A percentile compares a stretch with the other conserved stretches of the same genome.
phyloP scores from a whole-genome alignment of 2,797 vertebrate genomes.

The Urocyon cinereoargenteus region DNA sequence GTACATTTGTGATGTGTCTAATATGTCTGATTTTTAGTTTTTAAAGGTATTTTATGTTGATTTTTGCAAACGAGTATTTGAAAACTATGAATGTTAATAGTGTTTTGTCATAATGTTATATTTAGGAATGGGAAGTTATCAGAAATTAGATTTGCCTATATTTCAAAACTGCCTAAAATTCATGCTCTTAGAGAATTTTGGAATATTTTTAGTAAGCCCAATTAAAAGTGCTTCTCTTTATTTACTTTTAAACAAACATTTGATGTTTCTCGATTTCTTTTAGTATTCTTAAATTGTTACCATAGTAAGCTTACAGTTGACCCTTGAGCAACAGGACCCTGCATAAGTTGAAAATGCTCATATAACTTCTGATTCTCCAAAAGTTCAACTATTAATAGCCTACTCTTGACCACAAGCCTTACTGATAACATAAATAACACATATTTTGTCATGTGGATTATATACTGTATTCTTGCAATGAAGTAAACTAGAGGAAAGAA shows the following conservation, averaged over 20 bases:
- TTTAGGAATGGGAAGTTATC: constrained; percentile 44
- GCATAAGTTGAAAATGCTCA: not conserved
- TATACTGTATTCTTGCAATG: not conserved
- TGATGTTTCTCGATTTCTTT: constrained; percentile 40
- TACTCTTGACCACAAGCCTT: not conserved
- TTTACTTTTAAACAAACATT: constrained; percentile 46
- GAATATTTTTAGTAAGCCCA: constrained; percentile 59
- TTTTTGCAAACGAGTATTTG: constrained; percentile 30
- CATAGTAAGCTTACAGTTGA: not conserved
- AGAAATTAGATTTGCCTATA: constrained; percentile 13
- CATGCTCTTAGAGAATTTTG: constrained; percentile 8
- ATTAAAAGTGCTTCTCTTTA: not conserved
- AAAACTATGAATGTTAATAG: constrained; percentile 42
- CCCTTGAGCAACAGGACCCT: not conserved
- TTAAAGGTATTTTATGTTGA: constrained; percentile 57
- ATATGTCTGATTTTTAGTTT: constrained; percentile 76
- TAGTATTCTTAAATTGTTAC: constrained; percentile 57
- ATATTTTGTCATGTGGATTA: not conserved
- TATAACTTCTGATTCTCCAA: not conserved
- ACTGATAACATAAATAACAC: not conserved
- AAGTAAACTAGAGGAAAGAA: not conserved
- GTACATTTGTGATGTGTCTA: constrained; percentile 80
- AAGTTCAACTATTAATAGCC: not conserved
- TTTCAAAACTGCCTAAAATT: constrained; percentile 48
- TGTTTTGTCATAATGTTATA: constrained; percentile 33